phyloP scores from a whole-genome alignment of 2,797 vertebrate species.

The Poeciliopsis presidionis region DNA sequence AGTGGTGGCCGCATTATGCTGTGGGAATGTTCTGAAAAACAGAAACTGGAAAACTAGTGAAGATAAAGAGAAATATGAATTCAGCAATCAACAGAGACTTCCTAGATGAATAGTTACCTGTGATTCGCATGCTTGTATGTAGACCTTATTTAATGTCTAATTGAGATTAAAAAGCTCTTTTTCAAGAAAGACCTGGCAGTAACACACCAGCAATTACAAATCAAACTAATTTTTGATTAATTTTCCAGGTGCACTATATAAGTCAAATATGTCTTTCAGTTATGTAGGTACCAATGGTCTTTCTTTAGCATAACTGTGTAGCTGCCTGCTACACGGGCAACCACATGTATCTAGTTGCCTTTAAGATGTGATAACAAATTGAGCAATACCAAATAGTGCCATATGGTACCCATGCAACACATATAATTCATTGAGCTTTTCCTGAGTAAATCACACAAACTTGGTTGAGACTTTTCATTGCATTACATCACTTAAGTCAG shows the following conservation, averaged over 20 bases:
- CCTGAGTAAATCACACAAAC: background rate
- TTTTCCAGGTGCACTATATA: background rate
- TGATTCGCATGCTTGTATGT: too few relatives aligned
- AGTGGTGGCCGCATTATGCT: background rate
- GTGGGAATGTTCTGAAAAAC: background rate
- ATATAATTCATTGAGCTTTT: background rate
- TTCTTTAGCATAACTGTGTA: background rate
- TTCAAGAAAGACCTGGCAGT: too few relatives aligned
- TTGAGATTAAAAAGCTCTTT: too few relatives aligned
- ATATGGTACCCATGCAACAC: background rate
- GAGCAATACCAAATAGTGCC: background rate
- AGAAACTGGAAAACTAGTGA: background rate
- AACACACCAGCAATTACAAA: too few relatives aligned
- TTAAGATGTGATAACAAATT: background rate
- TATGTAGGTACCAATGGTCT: background rate
- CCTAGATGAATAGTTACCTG: background rate
- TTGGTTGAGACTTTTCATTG: conserved; percentile 3
- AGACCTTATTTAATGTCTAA: too few relatives aligned
- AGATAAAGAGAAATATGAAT: background rate
- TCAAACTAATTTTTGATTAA: too few relatives aligned
- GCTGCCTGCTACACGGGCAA: background rate
- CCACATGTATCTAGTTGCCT: background rate
- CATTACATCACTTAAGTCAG: conserved; percentile 8
- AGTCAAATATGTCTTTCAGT: conserved; percentile 11
- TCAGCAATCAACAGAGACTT: background rate